A percentile compares a stretch with the other conserved stretches of the same genome.
phyloP scores from a whole-genome alignment of 2,797 vertebrate species.

The Erethizon dorsatum region DNA sequence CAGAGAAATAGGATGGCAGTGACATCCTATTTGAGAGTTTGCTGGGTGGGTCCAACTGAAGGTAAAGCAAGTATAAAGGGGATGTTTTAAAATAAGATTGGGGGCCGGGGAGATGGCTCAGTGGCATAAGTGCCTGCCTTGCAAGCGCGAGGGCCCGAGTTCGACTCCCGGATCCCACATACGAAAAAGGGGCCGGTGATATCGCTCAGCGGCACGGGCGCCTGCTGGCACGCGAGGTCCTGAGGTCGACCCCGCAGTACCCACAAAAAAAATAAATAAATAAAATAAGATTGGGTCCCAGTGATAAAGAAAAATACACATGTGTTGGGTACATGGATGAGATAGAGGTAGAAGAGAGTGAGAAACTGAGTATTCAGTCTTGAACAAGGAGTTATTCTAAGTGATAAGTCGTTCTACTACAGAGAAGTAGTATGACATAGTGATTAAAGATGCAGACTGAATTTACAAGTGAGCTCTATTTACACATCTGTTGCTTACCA shows the following conservation, averaged over 20 bases:
- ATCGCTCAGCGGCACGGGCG: too few relatives aligned
- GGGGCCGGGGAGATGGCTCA: too few relatives aligned
- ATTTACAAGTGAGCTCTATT: not conserved
- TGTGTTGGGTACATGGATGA: not conserved
- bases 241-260: too few relatives aligned
- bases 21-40: not conserved
- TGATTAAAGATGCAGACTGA: slow-evolving; percentile 23
- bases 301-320: not conserved
- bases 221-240: too few relatives aligned
- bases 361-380: not conserved
- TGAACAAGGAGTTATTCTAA: not conserved
- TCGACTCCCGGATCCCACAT: too few relatives aligned
- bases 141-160: too few relatives aligned
- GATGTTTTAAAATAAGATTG: not conserved
- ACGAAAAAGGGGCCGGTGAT: too few relatives aligned
- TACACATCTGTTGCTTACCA: not conserved
- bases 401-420: not conserved
- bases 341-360: not conserved
- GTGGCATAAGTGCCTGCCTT: too few relatives aligned
- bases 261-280: too few relatives aligned
- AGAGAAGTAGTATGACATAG: not conserved
- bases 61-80: not conserved
- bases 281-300: not conserved
- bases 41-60: not conserved
- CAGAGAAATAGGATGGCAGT: not conserved